Base-by-base conservation (phyloP, 2,888 invertebrate species). In the Nyleta sp. region DNA sequence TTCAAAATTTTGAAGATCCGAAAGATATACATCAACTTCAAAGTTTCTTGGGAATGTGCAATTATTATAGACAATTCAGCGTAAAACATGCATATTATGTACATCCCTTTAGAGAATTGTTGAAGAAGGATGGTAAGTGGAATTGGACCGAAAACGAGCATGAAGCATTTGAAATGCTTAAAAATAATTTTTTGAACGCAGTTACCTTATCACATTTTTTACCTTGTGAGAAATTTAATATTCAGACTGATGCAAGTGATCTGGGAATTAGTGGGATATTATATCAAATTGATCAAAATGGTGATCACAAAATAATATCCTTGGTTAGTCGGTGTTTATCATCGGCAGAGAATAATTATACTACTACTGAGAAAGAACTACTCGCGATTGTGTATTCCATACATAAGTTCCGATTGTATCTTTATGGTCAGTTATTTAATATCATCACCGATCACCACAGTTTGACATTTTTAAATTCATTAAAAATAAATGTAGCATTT, bases 1-100 rank as follows among this genome's bases (percentile, higher is more conserved):
- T 87, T 15, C 20, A 46, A 42, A 65, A 85, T 5, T 87, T 86
- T 65, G 77, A 82, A 33, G 48, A 53, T 10, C 86, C 86, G 0
- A 57, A 52, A 42, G 86, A 84, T 35, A 35, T 81, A 17, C 83
- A 80, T 59, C 77, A 87, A 44, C 35, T 87, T 2, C 80, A 86
- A 38, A 22, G 35, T 6, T 81, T 87, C 70, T 15, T 83, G 1
- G 83, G 83, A 0, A n/a, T 81, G 1, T 83, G 81, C 52, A 83
- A 68, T 28, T 81, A 76, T 62, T 77, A 76, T 64, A 6, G 70
- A 0, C 70, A 76, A 52, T 70, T 76, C 31, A 53, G 24, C 11
- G 11, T 50, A 0, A 22, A 15, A 35, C 53, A 76, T 59, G 57
- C 59, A 0, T 18, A 35, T 48, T 59, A 20, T 10, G 20, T 70